These are phyloP conservation scores for Heteronetta atricapilla DNA, from an alignment of 2,113 vertebrate genomes.

Conservation along the genomic window DNA sequence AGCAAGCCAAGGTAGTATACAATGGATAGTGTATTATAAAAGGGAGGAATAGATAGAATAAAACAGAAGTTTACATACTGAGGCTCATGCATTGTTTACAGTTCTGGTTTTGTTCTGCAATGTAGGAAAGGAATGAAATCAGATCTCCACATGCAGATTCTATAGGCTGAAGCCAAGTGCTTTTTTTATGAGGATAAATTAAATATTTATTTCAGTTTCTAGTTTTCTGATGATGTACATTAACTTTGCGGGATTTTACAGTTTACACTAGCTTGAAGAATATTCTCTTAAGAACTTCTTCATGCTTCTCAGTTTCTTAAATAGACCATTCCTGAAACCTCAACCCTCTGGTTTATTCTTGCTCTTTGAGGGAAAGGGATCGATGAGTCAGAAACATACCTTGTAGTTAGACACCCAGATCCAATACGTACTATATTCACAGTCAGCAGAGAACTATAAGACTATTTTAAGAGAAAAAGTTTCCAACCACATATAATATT, in stretches of 20 bases:
- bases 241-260: neutral
- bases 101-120: neutral
- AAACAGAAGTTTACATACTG: neutral
- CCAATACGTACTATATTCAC: neutral
- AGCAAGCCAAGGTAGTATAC: neutral
- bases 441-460: neutral
- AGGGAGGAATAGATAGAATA: neutral
- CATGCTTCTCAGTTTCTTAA: neutral
- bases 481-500: neutral
- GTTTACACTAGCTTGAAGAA: neutral
- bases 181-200: neutral
- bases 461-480: neutral
- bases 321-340: neutral
- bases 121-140: neutral
- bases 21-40: neutral
- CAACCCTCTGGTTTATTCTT: neutral
- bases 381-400: neutral
- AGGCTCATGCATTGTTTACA: neutral
- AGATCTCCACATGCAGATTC: neutral
- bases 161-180: rapidly evolving
- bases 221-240: neutral
- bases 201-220: neutral
- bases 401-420: neutral
- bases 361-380: neutral
- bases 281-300: neutral